A percentile compares a stretch with the other conserved stretches of the same genome.
Conservation (phyloP, 2,113 vertebrate genomes). For the Micronycteris hirsuta region DNA sequence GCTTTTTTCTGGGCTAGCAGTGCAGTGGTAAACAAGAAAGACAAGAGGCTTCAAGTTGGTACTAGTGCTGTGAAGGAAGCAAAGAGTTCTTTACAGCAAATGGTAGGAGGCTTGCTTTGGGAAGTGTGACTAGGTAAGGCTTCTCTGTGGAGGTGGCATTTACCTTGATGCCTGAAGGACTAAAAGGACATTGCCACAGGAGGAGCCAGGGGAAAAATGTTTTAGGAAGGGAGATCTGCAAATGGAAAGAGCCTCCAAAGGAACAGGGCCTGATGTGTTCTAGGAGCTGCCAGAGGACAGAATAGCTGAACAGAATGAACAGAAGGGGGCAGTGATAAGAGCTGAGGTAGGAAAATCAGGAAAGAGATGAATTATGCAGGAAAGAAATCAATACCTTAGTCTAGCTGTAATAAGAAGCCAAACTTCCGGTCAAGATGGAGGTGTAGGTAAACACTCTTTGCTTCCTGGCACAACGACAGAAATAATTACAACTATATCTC, state of each 20-base stretch:
- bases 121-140: not conserved
- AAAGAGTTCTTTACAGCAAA: not conserved
- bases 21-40: not conserved
- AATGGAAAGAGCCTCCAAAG: not conserved
- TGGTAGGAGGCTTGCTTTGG: not conserved
- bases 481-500: no score
- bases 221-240: not conserved
- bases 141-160: not conserved
- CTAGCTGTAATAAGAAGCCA: not conserved
- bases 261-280: not conserved
- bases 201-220: not conserved
- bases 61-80: not conserved
- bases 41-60: not conserved
- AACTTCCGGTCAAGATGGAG: no score
- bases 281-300: not conserved
- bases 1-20: not conserved
- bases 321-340: not conserved
- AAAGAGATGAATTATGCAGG: not conserved
- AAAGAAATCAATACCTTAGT: not conserved
- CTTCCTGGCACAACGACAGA: no score
- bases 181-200: not conserved
- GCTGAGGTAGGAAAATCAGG: not conserved
- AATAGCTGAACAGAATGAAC: not conserved
- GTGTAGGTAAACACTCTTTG: no score
- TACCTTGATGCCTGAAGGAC: not conserved